Conservation (phyloP, 30 jellyfish, hydroid and myxozoan genomes). For the Nemopilema nomurai region DNA sequence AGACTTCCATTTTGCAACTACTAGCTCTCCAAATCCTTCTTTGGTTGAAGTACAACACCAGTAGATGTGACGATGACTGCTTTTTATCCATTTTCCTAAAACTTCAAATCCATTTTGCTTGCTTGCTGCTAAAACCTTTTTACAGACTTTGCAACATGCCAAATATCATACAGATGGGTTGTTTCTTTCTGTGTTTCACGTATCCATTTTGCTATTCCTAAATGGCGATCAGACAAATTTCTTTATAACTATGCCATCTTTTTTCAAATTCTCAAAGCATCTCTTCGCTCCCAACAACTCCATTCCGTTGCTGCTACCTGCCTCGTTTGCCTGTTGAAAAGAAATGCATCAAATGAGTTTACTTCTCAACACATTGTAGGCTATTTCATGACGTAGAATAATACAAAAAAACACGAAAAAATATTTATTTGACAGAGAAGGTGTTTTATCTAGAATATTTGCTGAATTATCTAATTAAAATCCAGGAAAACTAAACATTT, state of each 20-base stretch:
- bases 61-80: conserved; percentile 13
- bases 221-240: conserved; percentile 5
- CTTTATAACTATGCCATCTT: conserved; percentile 18
- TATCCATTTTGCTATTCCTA: neutral
- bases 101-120: conserved; percentile 15
- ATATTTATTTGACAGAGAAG: conserved; percentile 8
- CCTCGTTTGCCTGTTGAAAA: conserved; percentile 19
- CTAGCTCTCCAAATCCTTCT: conserved; percentile 2
- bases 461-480: neutral
- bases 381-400: conserved; percentile 18
- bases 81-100: conserved; percentile 13
- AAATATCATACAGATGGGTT: conserved; percentile 16
- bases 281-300: conserved; percentile 20
- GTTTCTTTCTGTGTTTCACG: conserved; percentile 17
- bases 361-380: conserved; percentile 21
- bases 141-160: conserved; percentile 22
- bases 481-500: neutral
- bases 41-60: conserved; percentile 20
- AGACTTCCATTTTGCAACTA: conserved; percentile 10
- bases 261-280: conserved; percentile 15
- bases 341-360: conserved; percentile 18
- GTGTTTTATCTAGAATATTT: conserved; percentile 11
- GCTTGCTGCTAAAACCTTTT: neutral
- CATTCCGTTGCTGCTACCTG: conserved; percentile 25
- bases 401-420: conserved; percentile 6